These are phyloP conservation scores for Xestia xanthographa DNA, from an alignment of 2,888 invertebrate species.

Conservation along the genomic window DNA sequence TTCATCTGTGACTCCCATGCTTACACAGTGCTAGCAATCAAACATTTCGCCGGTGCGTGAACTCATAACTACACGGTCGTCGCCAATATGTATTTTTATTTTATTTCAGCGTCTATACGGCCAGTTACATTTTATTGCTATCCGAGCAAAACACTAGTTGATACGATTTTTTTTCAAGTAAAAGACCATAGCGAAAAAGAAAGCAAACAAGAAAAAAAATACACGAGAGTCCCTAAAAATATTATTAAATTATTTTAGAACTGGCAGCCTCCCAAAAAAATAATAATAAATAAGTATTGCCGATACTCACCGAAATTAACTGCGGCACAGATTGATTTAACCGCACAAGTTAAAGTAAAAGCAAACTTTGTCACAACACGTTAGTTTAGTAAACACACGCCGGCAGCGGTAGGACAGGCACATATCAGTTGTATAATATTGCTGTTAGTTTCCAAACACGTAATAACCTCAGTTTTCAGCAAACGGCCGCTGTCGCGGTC, in stretches of 20 bases:
- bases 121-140: conserved; percentile 24
- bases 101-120: conserved; percentile 5
- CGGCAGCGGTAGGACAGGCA: conserved; percentile 73
- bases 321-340: conserved; percentile 62
- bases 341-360: conserved; percentile 78
- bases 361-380: conserved; percentile 79
- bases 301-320: conserved; percentile 58
- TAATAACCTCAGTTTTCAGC: conserved; percentile 66
- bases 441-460: conserved; percentile 76
- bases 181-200: background rate
- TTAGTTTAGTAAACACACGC: conserved; percentile 82
- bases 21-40: conserved; percentile 51
- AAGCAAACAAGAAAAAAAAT: background rate
- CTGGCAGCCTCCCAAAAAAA: background rate
- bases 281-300: background rate
- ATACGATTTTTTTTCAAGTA: background rate
- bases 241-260: background rate
- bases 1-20: conserved; percentile 16
- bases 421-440: conserved; percentile 82
- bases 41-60: conserved; percentile 59
- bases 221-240: background rate
- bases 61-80: conserved; percentile 26
- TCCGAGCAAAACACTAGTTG: background rate
- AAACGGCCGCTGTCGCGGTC: conserved; percentile 49
- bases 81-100: conserved; percentile 37